Evolutionary conservation across 1,140 invertebrate species (phyloP), one percentile per base, ranked within the genome.

Genomic region (Drosophila serrata): DNA sequence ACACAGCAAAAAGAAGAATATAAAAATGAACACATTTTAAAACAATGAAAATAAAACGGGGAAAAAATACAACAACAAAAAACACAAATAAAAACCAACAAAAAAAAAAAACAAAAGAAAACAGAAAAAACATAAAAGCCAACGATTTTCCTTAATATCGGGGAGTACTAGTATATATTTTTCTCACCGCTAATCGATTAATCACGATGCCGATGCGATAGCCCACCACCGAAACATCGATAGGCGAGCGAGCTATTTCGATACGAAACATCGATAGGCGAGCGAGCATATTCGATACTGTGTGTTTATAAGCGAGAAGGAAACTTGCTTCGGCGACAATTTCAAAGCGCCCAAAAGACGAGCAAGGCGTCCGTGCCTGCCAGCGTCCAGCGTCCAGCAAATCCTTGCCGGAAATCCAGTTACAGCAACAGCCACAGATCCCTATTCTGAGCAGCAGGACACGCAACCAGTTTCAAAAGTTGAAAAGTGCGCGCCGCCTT

Each of bases 11-110:
- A 62, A 17, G 33, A 17, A 53, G 49, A 43, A 61, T 40, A 49
- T 67, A 46, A 82, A 73, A 81, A 75, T 63, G 82, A 82, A 87
- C 64, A 87, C 80, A 88, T 90, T 88, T 88, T 90, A 81, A 87
- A 88, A 85, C 74, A 81, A 88, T 88, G 76, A 88, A 82, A 78
- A 51, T 45, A 75, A 87, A 77, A 74, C 43, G 46, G 55, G 42
- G 35, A 60, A 59, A 59, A 70, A 73, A 35, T 33, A 60, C 9
- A 9, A 58, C 64, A 68, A 82, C 58, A 79, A 70, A 79, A 88
- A 72, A 87, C 79, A 79, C 56, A 53, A 87, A 87, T 64, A 87
- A 87, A 87, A 46, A 46, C 19, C 51, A 55, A 56, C 58, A 49
- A 49, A 33, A 75, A 56, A 45, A 48, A 65, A 77, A 60, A 62